Evolutionary conservation across 2,888 invertebrate genomes (phyloP).

Genomic region (Syrista parreyssii): DNA sequence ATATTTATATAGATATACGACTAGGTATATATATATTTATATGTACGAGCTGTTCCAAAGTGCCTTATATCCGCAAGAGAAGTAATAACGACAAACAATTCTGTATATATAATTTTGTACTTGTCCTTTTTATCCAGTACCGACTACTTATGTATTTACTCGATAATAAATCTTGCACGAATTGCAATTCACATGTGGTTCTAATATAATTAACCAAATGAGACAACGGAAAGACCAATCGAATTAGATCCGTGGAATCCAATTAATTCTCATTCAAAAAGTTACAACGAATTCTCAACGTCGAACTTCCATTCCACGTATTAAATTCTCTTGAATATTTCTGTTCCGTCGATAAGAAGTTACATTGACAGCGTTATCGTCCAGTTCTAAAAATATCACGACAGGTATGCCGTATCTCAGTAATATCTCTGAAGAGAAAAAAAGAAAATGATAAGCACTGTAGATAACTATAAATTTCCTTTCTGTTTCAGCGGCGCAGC

Average conservation of each 20-base stretch:
- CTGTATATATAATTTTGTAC: conserved; percentile 57
- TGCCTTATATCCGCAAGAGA: conserved; percentile 58
- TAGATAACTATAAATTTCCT: not conserved
- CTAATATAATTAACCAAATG: not conserved
- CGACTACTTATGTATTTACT: conserved; percentile 36
- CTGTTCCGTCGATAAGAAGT: not conserved
- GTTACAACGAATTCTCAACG: not conserved
- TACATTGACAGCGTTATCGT: not conserved
- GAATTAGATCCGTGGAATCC: not conserved
- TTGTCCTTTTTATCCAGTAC: conserved; percentile 33
- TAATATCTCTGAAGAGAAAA: not conserved
- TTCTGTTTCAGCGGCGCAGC: conserved; percentile 52
- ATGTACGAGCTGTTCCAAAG: conserved; percentile 53
- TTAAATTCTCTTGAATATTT: not conserved
- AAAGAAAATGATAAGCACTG: not conserved
- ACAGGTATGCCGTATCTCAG: not conserved
- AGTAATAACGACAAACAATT: conserved; percentile 37
- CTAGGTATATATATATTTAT: conserved; percentile 31
- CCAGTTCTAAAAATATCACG: not conserved
- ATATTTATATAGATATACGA: conserved; percentile 25
- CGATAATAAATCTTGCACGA: conserved; percentile 29
- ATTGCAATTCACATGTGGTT: not conserved
- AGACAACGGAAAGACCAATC: not conserved
- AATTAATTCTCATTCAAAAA: conserved; percentile 8
- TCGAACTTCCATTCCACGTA: not conserved